Evolutionary conservation across 1,140 invertebrate genomes (phyloP).

Genomic region (Neotoxoptera formosana): DNA sequence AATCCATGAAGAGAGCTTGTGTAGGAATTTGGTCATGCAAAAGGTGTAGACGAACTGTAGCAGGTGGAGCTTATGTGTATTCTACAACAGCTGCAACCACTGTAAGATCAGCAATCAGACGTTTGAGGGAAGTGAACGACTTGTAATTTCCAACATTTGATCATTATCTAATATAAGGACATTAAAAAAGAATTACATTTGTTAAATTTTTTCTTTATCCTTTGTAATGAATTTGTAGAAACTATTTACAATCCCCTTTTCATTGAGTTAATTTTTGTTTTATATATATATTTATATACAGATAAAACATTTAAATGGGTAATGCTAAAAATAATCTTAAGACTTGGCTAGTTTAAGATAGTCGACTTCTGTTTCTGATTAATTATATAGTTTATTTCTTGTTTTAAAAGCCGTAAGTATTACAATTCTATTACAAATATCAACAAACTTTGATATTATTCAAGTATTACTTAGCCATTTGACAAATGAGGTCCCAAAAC

Average conservation of each 20-base stretch:
- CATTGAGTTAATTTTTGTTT: not conserved
- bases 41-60: constrained; percentile 93
- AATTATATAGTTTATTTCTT: no score
- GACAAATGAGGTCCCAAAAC: no score
- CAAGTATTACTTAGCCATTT: no score
- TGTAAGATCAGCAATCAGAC: constrained; percentile 92
- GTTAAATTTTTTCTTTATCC: not conserved
- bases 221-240: not conserved
- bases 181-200: not conserved
- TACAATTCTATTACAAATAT: no score
- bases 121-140: constrained; percentile 96
- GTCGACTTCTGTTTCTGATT: no score
- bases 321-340: no score
- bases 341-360: no score
- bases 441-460: no score
- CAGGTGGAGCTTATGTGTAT: constrained; percentile 96
- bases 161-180: constrained; percentile 56
- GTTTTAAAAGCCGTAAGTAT: no score
- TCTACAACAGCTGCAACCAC: constrained; percentile 95
- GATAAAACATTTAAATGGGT: no score
- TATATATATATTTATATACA: no score
- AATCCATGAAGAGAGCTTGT: constrained; percentile 96
- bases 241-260: not conserved
- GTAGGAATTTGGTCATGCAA: constrained; percentile 99
- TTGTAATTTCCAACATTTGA: constrained; percentile 67